These are phyloP conservation scores for Gisinianus flammeolus DNA, from an alignment of 2,888 invertebrate genomes.

Conservation along the genomic window DNA sequence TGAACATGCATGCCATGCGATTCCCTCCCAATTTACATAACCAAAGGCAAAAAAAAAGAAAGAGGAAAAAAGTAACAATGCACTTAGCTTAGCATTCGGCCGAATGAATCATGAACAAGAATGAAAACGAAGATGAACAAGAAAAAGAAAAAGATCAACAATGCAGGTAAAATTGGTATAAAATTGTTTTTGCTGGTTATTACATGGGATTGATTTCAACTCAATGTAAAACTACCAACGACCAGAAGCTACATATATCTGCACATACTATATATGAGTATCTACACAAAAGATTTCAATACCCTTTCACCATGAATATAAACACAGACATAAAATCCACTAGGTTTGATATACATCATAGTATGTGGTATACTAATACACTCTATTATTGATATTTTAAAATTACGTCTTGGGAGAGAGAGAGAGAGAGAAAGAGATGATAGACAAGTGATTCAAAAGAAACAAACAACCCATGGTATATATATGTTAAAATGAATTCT, in stretches of 20 bases:
- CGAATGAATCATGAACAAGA: neutral
- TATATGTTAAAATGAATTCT: conserved; percentile 7
- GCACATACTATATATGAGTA: too few relatives aligned
- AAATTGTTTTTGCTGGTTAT: conserved; percentile 21
- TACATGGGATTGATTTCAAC: conserved; percentile 22
- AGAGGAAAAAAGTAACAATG: neutral
- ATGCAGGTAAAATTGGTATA: conserved; percentile 16
- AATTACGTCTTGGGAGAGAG: conserved; percentile 24
- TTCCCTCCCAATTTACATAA: neutral
- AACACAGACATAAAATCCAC: neutral
- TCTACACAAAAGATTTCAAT: neutral
- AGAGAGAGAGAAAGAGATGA: too few relatives aligned
- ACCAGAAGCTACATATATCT: too few relatives aligned
- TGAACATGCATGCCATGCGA: neutral
- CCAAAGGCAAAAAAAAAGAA: neutral
- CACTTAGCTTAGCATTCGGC: neutral
- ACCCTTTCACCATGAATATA: neutral
- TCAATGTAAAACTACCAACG: conserved; percentile 5
- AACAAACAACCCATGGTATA: neutral
- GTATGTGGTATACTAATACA: too few relatives aligned
- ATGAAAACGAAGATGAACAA: neutral
- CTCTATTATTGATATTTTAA: neutral
- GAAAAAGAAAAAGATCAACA: neutral
- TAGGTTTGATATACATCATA: too few relatives aligned
- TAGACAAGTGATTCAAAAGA: neutral